These are phyloP conservation scores for Sphaerophoria taeniata DNA, from an alignment of 2,888 invertebrate species.

Conservation along the genomic window DNA sequence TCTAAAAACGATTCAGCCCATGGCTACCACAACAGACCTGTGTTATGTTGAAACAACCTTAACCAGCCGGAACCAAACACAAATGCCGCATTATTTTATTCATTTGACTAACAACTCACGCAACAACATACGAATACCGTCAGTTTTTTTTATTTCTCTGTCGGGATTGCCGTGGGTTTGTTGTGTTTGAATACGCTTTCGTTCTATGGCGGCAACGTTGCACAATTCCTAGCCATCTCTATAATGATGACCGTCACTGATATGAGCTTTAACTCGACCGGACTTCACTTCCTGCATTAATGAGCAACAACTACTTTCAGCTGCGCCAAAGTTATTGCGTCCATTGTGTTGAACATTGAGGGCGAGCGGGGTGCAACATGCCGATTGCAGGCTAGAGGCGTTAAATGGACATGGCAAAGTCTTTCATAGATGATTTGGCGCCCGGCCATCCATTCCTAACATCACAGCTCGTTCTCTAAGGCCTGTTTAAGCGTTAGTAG, in stretches of 20 bases:
- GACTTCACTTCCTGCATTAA: constrained; percentile 72
- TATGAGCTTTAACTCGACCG: constrained; percentile 64
- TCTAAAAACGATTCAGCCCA: no score
- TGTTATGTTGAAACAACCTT: neutral
- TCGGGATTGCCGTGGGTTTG: neutral
- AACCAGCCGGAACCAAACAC: constrained; percentile 29
- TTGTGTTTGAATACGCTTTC: neutral
- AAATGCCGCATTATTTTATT: constrained; percentile 50
- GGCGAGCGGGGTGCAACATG: neutral
- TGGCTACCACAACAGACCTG: neutral
- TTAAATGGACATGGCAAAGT: constrained; percentile 66
- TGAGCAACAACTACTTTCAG: constrained; percentile 70
- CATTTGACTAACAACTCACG: constrained; percentile 18
- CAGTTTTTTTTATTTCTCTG: constrained; percentile 2
- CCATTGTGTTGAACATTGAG: neutral
- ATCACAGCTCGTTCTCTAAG: constrained; percentile 1
- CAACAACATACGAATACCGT: neutral
- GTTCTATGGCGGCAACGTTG: neutral
- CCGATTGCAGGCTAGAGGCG: constrained; percentile 31
- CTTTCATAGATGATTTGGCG: constrained; percentile 67
- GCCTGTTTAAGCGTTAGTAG: neutral
- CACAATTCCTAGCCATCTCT: constrained; percentile 63
- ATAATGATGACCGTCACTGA: constrained; percentile 61
- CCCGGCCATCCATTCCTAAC: constrained; percentile 49
- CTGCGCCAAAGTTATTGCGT: constrained; percentile 51